phyloP scores from a whole-genome alignment of 2,888 invertebrate species.

The Neoitamus cyanurus region DNA sequence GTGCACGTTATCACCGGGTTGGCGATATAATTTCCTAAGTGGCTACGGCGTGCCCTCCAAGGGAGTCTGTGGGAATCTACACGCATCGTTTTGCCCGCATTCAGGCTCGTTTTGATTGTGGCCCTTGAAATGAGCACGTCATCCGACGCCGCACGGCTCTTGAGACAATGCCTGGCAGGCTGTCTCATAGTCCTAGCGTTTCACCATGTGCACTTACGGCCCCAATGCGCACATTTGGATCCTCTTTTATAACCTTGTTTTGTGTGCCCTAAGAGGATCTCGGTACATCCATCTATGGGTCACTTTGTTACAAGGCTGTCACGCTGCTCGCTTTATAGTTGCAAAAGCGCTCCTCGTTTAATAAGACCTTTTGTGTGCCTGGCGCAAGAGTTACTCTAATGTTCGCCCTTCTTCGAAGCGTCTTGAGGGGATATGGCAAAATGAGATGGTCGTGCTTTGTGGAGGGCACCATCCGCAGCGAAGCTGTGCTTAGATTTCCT shows the following conservation, averaged over 20 bases:
- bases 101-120: background rate
- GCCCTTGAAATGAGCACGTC: constrained; percentile 11
- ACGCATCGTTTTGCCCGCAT: background rate
- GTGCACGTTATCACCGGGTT: background rate
- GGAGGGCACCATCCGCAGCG: background rate
- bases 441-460: background rate
- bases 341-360: background rate
- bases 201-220: background rate
- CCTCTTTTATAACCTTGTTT: background rate
- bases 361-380: background rate
- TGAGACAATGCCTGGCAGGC: constrained; percentile 7
- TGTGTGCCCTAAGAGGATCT: background rate
- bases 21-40: constrained; percentile 6
- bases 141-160: background rate
- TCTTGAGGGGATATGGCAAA: background rate
- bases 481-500: background rate
- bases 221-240: background rate
- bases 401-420: background rate
- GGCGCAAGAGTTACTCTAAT: background rate
- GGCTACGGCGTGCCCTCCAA: background rate
- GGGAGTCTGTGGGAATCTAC: background rate
- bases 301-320: background rate
- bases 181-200: background rate
- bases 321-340: background rate
- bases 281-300: background rate